Conservation (phyloP, 2,888 invertebrate genomes). For the Xanthorhoe spadicearia region DNA sequence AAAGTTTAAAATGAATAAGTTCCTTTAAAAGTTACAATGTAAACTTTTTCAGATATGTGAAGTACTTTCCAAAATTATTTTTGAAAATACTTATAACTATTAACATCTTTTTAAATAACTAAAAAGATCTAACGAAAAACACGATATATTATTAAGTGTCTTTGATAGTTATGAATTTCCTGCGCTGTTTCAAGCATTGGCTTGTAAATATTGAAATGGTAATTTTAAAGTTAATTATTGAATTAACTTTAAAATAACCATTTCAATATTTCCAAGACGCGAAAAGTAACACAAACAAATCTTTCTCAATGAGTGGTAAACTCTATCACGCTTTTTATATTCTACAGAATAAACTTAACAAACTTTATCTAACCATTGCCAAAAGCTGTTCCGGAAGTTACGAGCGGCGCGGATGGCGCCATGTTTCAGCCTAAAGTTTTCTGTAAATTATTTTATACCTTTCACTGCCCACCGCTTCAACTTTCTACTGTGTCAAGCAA, state of each 20-base stretch:
- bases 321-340: slow-evolving; percentile 19
- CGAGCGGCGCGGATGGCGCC: slow-evolving; percentile 26
- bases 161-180: not conserved
- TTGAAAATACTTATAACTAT: too few species aligned
- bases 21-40: too few species aligned
- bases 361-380: slow-evolving; percentile 38
- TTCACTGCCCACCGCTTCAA: slow-evolving; percentile 3
- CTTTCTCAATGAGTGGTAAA: slow-evolving; percentile 12
- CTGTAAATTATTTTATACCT: slow-evolving; percentile 38
- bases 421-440: slow-evolving; percentile 34
- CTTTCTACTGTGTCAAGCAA: not conserved
- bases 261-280: not conserved
- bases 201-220: too few species aligned
- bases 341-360: slow-evolving; percentile 27
- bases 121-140: too few species aligned
- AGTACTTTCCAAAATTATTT: too few species aligned
- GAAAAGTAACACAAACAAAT: not conserved
- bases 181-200: not conserved
- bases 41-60: too few species aligned
- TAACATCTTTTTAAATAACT: too few species aligned
- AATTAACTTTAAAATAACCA: not conserved
- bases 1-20: not conserved
- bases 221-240: too few species aligned
- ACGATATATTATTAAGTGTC: too few species aligned
- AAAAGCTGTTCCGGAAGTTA: slow-evolving; percentile 38